A percentile compares a stretch with the other conserved stretches of the same genome.
These are phyloP conservation scores for Ceratina japonica DNA, from an alignment of 1,140 invertebrate species.

Conservation along the genomic window DNA sequence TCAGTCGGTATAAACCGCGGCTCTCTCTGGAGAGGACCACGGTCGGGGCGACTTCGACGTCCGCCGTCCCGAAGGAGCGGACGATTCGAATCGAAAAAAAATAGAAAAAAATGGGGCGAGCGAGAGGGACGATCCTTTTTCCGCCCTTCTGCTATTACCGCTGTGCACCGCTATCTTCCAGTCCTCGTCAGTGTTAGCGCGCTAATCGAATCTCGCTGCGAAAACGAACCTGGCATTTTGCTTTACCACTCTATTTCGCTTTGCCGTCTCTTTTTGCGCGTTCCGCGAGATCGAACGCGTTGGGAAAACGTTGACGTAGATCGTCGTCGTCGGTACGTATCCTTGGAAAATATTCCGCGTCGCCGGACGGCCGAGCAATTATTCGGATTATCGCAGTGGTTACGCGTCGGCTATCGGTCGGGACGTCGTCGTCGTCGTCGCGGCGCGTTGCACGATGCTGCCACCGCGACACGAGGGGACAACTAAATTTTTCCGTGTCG, in stretches of 20 bases:
- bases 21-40: background rate
- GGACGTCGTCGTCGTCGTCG: too few species aligned
- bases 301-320: too few species aligned
- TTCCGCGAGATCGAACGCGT: too few species aligned
- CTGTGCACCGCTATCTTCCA: background rate
- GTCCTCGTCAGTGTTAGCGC: background rate
- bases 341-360: background rate
- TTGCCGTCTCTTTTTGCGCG: too few species aligned
- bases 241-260: background rate
- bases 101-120: background rate
- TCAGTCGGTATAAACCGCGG: slow-evolving; percentile 28
- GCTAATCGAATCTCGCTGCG: slow-evolving; percentile 24
- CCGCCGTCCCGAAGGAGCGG: slow-evolving; percentile 23
- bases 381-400: background rate
- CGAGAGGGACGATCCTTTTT: background rate
- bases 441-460: slow-evolving; percentile 36
- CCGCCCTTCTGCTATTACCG: background rate
- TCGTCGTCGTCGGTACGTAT: too few species aligned
- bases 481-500: slow-evolving; percentile 34
- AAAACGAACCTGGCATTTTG: background rate
- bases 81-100: background rate
- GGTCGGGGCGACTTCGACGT: slow-evolving; percentile 23
- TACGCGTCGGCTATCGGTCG: background rate
- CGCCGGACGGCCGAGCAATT: background rate
- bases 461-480: slow-evolving; percentile 13